phyloP scores from a whole-genome alignment of 2,888 invertebrate genomes.

The Lomographa bimaculata region DNA sequence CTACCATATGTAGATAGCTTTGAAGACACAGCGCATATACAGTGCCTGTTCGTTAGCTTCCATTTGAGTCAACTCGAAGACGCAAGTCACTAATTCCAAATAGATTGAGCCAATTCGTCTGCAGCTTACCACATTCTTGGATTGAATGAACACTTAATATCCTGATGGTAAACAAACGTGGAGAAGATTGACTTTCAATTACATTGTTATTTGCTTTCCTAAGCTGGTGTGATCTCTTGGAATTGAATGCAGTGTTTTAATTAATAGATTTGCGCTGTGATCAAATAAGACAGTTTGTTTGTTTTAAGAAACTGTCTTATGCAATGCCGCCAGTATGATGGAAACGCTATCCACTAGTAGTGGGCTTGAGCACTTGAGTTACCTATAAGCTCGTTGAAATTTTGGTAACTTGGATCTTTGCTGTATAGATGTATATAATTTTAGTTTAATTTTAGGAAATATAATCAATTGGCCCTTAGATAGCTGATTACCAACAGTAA shows the following conservation, averaged over 20 bases:
- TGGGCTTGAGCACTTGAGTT: too few relatives aligned
- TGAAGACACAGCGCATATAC: slow-evolving; percentile 3
- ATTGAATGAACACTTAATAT: slow-evolving; percentile 31
- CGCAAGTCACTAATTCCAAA: slow-evolving; percentile 38
- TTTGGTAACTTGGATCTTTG: too few relatives aligned
- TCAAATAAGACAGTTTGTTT: background rate
- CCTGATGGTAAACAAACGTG: slow-evolving; percentile 27
- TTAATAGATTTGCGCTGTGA: slow-evolving; percentile 9
- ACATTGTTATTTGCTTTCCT: slow-evolving; percentile 19
- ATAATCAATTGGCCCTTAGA: too few relatives aligned
- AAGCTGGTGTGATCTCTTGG: slow-evolving; percentile 10
- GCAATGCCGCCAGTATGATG: too few relatives aligned
- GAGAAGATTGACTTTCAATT: slow-evolving; percentile 26
- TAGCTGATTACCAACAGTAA: too few relatives aligned
- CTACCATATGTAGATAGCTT: background rate
- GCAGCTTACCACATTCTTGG: slow-evolving; percentile 26
- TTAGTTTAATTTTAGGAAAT: too few relatives aligned
- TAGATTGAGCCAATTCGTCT: slow-evolving; percentile 50
- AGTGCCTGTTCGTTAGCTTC: slow-evolving; percentile 15
- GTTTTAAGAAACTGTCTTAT: too few relatives aligned
- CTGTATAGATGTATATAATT: too few relatives aligned
- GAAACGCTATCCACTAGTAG: too few relatives aligned
- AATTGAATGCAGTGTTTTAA: slow-evolving; percentile 20
- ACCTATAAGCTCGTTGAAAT: too few relatives aligned
- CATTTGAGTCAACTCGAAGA: slow-evolving; percentile 3